Conservation (phyloP, 2,888 invertebrate species). For the Atethmia centrago region DNA sequence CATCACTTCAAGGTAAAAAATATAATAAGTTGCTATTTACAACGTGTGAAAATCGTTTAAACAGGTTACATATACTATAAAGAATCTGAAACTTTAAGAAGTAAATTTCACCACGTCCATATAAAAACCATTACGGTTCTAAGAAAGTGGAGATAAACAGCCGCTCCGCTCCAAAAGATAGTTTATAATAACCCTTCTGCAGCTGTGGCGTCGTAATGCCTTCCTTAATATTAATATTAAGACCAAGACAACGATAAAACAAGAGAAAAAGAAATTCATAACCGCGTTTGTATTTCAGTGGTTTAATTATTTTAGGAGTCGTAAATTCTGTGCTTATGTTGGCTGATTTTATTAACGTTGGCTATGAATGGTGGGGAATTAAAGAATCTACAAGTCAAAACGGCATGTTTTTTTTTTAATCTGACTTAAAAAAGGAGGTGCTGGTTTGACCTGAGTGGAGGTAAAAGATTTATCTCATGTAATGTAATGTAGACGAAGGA, state of each 20-base stretch:
- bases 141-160: constrained; percentile 51
- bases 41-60: too few relatives aligned
- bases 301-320: constrained; percentile 59
- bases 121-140: constrained; percentile 46
- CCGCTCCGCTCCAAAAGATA: constrained; percentile 50
- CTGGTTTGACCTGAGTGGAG: background rate
- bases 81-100: constrained; percentile 22
- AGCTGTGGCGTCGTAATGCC: constrained; percentile 61
- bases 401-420: background rate
- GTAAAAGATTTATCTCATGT: background rate
- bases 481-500: background rate
- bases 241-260: constrained; percentile 60
- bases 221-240: constrained; percentile 62
- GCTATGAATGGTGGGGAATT: constrained; percentile 33
- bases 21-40: background rate
- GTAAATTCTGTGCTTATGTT: constrained; percentile 58
- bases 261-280: constrained; percentile 58
- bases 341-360: constrained; percentile 56
- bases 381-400: constrained; percentile 37
- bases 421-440: background rate
- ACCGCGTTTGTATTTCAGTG: constrained; percentile 58
- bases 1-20: background rate
- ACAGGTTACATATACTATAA: background rate
- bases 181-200: constrained; percentile 63
- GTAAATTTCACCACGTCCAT: constrained; percentile 25